Percentiles rank a stretch among this genome's conserved stretches.
Conservation (phyloP, 1,140 invertebrate genomes). For the Zaprionus davidi region DNA sequence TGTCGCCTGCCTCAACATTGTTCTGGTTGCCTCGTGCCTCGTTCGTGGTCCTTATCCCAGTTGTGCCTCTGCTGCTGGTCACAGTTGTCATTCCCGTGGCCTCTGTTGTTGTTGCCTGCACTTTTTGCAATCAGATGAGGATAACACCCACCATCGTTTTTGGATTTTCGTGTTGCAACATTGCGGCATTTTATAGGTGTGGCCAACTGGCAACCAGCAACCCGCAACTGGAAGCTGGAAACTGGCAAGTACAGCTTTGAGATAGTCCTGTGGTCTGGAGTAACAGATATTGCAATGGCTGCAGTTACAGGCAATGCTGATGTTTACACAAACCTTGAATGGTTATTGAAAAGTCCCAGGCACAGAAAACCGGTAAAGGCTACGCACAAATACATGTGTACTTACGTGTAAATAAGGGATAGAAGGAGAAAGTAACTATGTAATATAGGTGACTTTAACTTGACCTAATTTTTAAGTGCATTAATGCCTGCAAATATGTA, state of each 20-base stretch:
- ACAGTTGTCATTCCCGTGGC: slow-evolving; percentile 23
- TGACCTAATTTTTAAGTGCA: neutral
- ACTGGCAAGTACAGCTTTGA: neutral
- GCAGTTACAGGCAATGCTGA: slow-evolving; percentile 46
- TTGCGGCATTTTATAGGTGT: slow-evolving; percentile 52
- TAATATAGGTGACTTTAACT: neutral
- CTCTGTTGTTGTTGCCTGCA: slow-evolving; percentile 11
- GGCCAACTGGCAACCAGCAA: slow-evolving; percentile 19
- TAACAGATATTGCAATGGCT: slow-evolving; percentile 31
- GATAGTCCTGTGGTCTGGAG: slow-evolving; percentile 33
- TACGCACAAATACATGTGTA: neutral
- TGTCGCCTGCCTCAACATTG: slow-evolving; percentile 48
- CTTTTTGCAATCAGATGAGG: slow-evolving; percentile 44
- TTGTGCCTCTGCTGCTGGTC: slow-evolving; percentile 2
- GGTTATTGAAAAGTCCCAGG: slow-evolving; percentile 50
- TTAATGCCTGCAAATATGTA: no score
- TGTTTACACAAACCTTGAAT: slow-evolving; percentile 60
- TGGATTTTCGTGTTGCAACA: slow-evolving; percentile 47
- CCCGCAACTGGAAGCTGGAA: neutral
- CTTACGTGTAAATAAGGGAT: no score
- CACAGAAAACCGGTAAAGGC: neutral
- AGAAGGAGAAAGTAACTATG: neutral
- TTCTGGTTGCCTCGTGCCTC: slow-evolving; percentile 12
- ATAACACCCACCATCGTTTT: slow-evolving; percentile 29
- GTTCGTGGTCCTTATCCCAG: neutral